Evolutionary conservation across 2,888 invertebrate species (phyloP), one percentile per base, ranked within the genome.

Genomic region (Ferrisia virgata): DNA sequence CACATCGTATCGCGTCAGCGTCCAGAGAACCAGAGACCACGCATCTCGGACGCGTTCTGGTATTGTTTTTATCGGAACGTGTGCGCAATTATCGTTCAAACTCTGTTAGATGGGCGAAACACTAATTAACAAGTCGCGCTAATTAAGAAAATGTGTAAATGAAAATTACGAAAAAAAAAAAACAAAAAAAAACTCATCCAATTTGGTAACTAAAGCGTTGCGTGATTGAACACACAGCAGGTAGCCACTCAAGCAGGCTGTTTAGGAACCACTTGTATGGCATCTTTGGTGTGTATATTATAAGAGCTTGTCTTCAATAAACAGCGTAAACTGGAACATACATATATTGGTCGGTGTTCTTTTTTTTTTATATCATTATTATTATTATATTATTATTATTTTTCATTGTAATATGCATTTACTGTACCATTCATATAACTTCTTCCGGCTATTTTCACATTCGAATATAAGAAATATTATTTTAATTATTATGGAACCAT

Each of bases 401-500:
- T 39, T 53, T 76, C 36, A 76, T 76, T 76, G 72, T 76, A n/a
- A n/a, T n/a, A 76, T 18, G 36, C 72, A 76, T 36, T n/a, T 76
- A 36, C 72, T 18, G 6, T 69, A 69, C 31, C 2, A 28, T 2
- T 28, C 4, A 1, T 5, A 53, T 8, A 5, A 76, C 11, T 76
- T 76, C 72, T 36, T 76, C 72, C 72, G 72, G 72, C n/a, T 76
- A 13, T 76, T 76, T 36, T 76, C 33, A 18, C 72, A 76, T 18
- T 76, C 72, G 72, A 28, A 31, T 47, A 47, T n/a, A 69, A 69
- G 69, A 69, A 76, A 76, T 76, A 76, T 76, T 18, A 76, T 76
- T 76, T 76, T 76, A 76, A 76, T 76, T 76, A 76, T 76, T 76
- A 76, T 36, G 22, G 72, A 76, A 76, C 72, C 72, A 76, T 76